These are phyloP conservation scores for Solenopsis fugax DNA, from an alignment of 1,140 invertebrate species.

Conservation along the genomic window DNA sequence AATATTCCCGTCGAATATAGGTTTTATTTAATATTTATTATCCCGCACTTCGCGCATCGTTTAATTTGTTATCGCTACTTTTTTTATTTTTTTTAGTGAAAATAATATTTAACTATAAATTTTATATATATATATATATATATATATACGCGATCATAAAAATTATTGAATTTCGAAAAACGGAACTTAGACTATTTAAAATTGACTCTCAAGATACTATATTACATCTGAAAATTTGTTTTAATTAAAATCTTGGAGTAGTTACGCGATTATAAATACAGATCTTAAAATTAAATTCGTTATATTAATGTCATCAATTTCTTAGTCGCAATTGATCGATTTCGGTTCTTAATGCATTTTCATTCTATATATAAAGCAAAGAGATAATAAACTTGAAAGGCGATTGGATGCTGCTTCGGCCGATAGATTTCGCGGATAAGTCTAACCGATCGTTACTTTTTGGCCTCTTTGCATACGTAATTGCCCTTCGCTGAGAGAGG, in stretches of 20 bases:
- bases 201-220: neutral
- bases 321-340: neutral
- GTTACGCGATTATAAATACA: neutral
- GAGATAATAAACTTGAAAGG: constrained; percentile 63
- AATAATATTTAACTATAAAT: neutral
- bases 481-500: constrained; percentile 70
- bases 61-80: neutral
- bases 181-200: neutral
- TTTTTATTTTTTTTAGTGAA: neutral
- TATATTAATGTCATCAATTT: constrained; percentile 4
- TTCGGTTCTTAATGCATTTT: neutral
- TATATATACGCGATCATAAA: neutral
- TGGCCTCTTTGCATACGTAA: constrained; percentile 78
- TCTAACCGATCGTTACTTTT: constrained; percentile 76
- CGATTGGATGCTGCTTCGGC: constrained; percentile 44
- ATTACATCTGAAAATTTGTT: neutral
- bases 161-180: neutral
- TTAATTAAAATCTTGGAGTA: neutral
- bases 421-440: constrained; percentile 69
- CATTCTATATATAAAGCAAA: neutral
- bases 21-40: constrained; percentile 15
- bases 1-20: neutral
- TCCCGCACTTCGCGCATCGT: neutral
- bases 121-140: neutral
- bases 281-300: neutral